Conservation (phyloP, 2,888 invertebrate genomes). For the Amphipoea lucens region DNA sequence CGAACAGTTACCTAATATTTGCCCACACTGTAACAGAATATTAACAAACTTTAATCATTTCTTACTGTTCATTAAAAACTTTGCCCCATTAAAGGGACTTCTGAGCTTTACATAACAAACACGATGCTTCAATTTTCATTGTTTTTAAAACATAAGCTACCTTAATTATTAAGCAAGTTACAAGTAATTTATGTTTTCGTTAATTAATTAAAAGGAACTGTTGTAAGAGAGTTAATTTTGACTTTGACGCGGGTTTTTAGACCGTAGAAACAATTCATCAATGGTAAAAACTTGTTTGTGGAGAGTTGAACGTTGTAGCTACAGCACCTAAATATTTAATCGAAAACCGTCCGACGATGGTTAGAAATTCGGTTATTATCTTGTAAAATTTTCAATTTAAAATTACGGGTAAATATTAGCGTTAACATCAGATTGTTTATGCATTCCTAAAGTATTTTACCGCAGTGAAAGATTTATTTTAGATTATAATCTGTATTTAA, state of each 20-base stretch:
- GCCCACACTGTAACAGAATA: constrained; percentile 18
- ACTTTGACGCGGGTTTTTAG: constrained; percentile 65
- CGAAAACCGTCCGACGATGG: constrained; percentile 36
- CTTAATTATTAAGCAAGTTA: constrained; percentile 29
- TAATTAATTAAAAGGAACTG: constrained; percentile 67
- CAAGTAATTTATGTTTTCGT: constrained; percentile 48
- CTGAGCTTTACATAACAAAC: constrained; percentile 14
- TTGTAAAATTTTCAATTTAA: constrained; percentile 10
- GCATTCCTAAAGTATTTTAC: constrained; percentile 30
- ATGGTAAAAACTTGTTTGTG: constrained; percentile 63
- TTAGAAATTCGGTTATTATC: constrained; percentile 28
- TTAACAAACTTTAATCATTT: constrained; percentile 27
- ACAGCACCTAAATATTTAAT: constrained; percentile 50
- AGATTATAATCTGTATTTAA: constrained; percentile 32
- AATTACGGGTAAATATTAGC: constrained; percentile 16
- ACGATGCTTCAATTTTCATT: constrained; percentile 18
- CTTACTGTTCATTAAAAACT: constrained; percentile 45
- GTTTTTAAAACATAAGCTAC: constrained; percentile 21
- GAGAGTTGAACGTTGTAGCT: constrained; percentile 55
- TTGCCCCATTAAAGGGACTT: background rate
- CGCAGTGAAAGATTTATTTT: constrained; percentile 28
- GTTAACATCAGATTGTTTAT: constrained; percentile 40
- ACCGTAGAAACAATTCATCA: constrained; percentile 67
- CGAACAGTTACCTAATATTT: constrained; percentile 23
- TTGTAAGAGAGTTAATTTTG: constrained; percentile 61